These are phyloP conservation scores for Neodiprion lecontei DNA, from an alignment of 1,140 invertebrate species.

Conservation along the genomic window DNA sequence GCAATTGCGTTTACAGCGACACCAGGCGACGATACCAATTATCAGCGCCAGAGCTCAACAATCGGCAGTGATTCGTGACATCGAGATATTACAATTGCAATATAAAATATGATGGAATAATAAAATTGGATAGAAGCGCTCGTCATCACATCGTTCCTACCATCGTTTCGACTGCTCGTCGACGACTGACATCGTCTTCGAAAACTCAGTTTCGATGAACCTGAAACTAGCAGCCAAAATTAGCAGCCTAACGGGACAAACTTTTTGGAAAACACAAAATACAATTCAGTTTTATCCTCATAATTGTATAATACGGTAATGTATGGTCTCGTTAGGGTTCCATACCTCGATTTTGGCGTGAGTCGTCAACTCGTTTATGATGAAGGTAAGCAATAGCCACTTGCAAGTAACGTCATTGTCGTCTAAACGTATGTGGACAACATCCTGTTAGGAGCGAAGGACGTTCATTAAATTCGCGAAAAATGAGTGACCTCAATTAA, in stretches of 20 bases:
- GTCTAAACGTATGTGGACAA: conserved; percentile 59
- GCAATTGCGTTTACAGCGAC: neutral
- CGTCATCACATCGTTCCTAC: neutral
- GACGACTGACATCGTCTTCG: conserved; percentile 3
- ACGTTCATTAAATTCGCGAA: conserved; percentile 16
- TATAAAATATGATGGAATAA: neutral
- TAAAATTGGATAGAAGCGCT: neutral
- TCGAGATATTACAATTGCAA: neutral
- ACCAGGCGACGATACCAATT: conserved; percentile 9
- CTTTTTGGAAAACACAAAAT: neutral
- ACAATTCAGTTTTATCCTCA: too few species aligned
- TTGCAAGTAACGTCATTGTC: conserved; percentile 36
- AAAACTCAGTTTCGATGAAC: conserved; percentile 8
- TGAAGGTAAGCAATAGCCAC: conserved; percentile 30
- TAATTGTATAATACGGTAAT: conserved; percentile 20
- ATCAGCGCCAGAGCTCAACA: conserved; percentile 12
- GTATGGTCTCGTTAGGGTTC: conserved; percentile 19
- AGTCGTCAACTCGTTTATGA: conserved; percentile 15
- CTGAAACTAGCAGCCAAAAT: conserved; percentile 35
- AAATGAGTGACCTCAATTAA: neutral
- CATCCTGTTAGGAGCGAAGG: conserved; percentile 44
- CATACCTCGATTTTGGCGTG: neutral
- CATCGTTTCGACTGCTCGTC: neutral
- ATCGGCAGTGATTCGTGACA: conserved; percentile 1
- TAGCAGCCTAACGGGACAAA: conserved; percentile 21